Evolutionary conservation across 2,888 invertebrate species (phyloP).

Genomic region (Elgonia sp.): DNA sequence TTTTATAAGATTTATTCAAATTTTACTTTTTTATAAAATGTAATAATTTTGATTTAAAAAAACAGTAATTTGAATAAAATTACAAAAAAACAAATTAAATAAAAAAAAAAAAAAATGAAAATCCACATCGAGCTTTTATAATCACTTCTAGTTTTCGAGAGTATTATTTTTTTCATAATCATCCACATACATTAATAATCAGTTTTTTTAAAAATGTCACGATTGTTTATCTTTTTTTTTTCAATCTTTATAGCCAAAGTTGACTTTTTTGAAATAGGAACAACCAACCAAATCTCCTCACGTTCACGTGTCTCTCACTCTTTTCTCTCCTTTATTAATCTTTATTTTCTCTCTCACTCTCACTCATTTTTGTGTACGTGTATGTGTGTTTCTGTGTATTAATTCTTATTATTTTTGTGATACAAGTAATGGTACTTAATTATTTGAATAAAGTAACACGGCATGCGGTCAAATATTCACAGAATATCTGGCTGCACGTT

Average conservation of each 20-base stretch:
- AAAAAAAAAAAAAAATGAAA: no score
- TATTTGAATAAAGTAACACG: conserved; percentile 86
- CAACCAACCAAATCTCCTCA: conserved; percentile 85
- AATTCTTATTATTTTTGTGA: conserved; percentile 85
- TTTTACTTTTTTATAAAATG: not conserved
- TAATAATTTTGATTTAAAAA: no score
- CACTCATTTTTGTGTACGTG: conserved; percentile 69
- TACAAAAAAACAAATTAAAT: no score
- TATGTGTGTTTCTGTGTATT: conserved; percentile 81
- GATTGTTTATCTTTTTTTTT: conserved; percentile 42
- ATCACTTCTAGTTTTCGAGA: conserved; percentile 63
- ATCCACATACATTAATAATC: conserved; percentile 59
- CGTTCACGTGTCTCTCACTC: conserved; percentile 61
- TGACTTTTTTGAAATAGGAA: conserved; percentile 84
- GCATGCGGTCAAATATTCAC: conserved; percentile 86
- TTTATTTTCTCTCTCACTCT: conserved; percentile 30
- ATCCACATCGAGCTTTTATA: conserved; percentile 62
- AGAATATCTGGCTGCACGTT: conserved; percentile 84
- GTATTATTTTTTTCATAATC: conserved; percentile 58
- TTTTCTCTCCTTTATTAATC: conserved; percentile 17
- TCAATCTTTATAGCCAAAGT: conserved; percentile 62
- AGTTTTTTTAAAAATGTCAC: conserved; percentile 60
- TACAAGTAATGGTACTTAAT: conserved; percentile 86
- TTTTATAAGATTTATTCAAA: no score
- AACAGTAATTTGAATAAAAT: no score